A percentile compares a stretch with the other conserved stretches of the same genome.
Evolutionary conservation across 2,797 vertebrate species (phyloP).

Genomic region (Crenuchus spilurus): DNA sequence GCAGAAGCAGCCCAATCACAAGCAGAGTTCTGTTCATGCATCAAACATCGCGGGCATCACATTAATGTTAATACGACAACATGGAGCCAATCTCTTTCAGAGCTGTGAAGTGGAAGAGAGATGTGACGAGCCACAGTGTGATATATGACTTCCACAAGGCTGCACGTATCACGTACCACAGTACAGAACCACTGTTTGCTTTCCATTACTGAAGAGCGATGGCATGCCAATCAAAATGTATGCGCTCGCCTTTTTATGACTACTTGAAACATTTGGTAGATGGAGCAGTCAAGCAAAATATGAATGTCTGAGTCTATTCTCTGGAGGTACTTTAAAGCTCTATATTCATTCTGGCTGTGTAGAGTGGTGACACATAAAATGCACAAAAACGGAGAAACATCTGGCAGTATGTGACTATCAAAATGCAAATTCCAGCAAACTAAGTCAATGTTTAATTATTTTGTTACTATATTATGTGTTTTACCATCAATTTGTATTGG

Average conservation of each 20-base stretch:
- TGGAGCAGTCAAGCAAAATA: slow-evolving; percentile 28
- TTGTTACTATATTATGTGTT: too few relatives aligned
- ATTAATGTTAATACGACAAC: slow-evolving; percentile 52
- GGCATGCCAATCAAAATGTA: slow-evolving; percentile 40
- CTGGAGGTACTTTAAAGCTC: not conserved
- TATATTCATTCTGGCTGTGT: not conserved
- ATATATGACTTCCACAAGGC: slow-evolving; percentile 22
- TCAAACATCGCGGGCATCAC: slow-evolving; percentile 45
- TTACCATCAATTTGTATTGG: too few relatives aligned
- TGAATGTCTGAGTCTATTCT: slow-evolving; percentile 9
- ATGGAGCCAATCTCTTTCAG: slow-evolving; percentile 35
- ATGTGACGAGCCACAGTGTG: not conserved
- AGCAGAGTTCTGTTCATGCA: slow-evolving; percentile 37
- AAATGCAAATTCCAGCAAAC: too few relatives aligned
- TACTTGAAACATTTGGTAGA: slow-evolving; percentile 33
- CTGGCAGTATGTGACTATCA: not conserved
- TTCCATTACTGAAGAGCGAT: slow-evolving; percentile 41
- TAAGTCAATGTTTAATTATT: too few relatives aligned
- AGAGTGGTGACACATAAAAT: not conserved
- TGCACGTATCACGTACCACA: not conserved
- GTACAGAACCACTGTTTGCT: slow-evolving; percentile 18
- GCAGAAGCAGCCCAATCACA: not conserved
- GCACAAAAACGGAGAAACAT: not conserved
- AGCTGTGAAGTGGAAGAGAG: slow-evolving; percentile 40
- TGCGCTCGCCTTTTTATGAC: slow-evolving; percentile 6